Evolutionary conservation across 2,888 invertebrate species (phyloP).

Genomic region (Dolichomitus sp.): DNA sequence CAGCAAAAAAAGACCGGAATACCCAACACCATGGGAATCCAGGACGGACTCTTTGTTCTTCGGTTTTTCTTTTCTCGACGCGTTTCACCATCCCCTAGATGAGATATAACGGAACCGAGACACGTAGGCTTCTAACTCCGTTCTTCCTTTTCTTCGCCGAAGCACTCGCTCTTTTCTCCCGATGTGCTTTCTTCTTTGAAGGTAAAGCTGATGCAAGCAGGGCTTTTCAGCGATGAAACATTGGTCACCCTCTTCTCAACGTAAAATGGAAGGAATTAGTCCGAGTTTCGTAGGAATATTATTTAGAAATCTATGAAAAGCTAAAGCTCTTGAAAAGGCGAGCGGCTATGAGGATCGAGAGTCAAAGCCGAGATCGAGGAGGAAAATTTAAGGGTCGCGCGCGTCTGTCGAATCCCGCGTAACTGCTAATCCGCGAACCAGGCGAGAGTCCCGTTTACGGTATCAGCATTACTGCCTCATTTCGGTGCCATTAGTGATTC

Average conservation of each 20-base stretch:
- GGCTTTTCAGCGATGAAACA: constrained; percentile 48
- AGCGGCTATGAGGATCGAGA: constrained; percentile 10
- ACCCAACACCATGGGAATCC: constrained; percentile 58
- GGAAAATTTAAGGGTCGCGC: constrained; percentile 55
- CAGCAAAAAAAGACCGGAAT: constrained; percentile 44
- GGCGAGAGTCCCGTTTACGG: constrained; percentile 65
- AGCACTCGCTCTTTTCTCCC: constrained; percentile 36
- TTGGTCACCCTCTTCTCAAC: constrained; percentile 61
- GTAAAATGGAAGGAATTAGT: constrained; percentile 23
- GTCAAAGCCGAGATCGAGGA: constrained; percentile 19
- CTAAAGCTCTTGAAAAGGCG: constrained; percentile 5
- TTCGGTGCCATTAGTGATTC: constrained; percentile 84
- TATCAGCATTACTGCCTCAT: constrained; percentile 63
- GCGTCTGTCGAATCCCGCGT: constrained; percentile 60
- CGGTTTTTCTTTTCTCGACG: constrained; percentile 76
- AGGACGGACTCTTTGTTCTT: constrained; percentile 76
- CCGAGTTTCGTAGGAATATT: constrained; percentile 19
- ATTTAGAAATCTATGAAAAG: constrained; percentile 35
- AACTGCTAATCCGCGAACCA: constrained; percentile 71
- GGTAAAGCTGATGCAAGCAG: background rate
- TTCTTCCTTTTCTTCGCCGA: constrained; percentile 11
- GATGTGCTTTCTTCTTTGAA: constrained; percentile 52
- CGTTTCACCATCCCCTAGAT: constrained; percentile 50
- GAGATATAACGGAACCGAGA: constrained; percentile 70
- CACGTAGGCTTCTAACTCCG: constrained; percentile 66